Percentiles rank a stretch among this genome's conserved stretches.
Evolutionary conservation across 2,888 invertebrate genomes (phyloP).

Genomic region (Melanchra persicariae): DNA sequence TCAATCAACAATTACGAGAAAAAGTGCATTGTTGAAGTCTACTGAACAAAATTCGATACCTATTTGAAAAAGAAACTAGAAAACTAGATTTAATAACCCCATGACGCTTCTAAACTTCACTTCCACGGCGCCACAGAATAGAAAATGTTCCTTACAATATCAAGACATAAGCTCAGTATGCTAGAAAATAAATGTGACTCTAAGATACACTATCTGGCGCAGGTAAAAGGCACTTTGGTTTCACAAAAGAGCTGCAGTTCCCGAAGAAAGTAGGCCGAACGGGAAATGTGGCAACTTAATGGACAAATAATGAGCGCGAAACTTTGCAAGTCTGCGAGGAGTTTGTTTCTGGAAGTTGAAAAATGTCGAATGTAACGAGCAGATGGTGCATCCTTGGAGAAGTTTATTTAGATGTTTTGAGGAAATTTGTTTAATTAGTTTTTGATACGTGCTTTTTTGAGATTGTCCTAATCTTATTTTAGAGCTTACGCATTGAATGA

Average conservation of each 20-base stretch:
- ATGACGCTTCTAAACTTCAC: constrained; percentile 19
- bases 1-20: too few species aligned
- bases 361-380: constrained; percentile 7
- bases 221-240: constrained; percentile 82
- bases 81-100: too few species aligned
- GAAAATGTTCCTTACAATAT: constrained; percentile 41
- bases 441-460: neutral
- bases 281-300: constrained; percentile 52
- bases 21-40: too few species aligned
- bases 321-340: neutral
- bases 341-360: constrained; percentile 3
- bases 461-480: neutral
- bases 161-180: constrained; percentile 42
- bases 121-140: constrained; percentile 21
- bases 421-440: neutral
- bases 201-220: constrained; percentile 70
- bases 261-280: constrained; percentile 79
- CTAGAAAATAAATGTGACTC: constrained; percentile 62
- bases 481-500: neutral
- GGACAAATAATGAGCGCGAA: constrained; percentile 23
- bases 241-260: constrained; percentile 78
- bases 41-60: too few species aligned
- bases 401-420: neutral
- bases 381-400: constrained; percentile 17
- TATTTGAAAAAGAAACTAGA: too few species aligned